Conservation (phyloP, 2,797 vertebrate genomes). For the Tamandua tetradactyla region DNA sequence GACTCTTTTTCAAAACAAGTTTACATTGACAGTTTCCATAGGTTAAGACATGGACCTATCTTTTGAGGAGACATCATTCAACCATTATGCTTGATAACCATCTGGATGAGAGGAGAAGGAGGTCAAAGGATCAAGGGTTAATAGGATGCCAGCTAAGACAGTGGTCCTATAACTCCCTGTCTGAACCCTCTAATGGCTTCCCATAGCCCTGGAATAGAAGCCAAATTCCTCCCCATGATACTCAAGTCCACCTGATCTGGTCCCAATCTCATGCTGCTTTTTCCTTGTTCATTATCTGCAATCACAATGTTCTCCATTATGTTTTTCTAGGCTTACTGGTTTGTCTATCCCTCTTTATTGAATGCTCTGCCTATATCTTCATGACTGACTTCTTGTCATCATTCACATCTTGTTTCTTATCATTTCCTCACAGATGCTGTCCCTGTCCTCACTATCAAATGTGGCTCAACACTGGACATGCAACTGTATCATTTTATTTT, state of each 20-base stretch:
- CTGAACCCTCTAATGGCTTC: background rate
- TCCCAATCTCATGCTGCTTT: too few relatives aligned
- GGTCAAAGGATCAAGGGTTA: background rate
- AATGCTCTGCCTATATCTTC: background rate
- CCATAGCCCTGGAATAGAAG: background rate
- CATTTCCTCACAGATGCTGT: background rate
- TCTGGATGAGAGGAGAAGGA: background rate
- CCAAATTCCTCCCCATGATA: accelerated
- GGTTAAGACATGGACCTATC: too few relatives aligned
- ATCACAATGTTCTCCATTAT: background rate
- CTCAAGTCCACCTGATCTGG: background rate
- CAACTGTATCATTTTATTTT: background rate
- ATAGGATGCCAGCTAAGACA: background rate
- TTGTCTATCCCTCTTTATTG: background rate
- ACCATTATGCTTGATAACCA: background rate
- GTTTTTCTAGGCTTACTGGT: background rate
- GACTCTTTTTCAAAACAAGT: too few relatives aligned
- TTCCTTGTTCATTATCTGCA: background rate
- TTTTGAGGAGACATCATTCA: too few relatives aligned
- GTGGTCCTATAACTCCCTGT: background rate
- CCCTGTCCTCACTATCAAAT: accelerated
- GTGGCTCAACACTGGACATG: background rate
- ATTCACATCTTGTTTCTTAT: background rate
- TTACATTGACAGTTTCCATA: too few relatives aligned
- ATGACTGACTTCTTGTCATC: too few relatives aligned